A percentile compares a stretch with the other conserved stretches of the same genome.
phyloP scores from a whole-genome alignment of 2,797 vertebrate genomes.

The Tokudaia muenninki region DNA sequence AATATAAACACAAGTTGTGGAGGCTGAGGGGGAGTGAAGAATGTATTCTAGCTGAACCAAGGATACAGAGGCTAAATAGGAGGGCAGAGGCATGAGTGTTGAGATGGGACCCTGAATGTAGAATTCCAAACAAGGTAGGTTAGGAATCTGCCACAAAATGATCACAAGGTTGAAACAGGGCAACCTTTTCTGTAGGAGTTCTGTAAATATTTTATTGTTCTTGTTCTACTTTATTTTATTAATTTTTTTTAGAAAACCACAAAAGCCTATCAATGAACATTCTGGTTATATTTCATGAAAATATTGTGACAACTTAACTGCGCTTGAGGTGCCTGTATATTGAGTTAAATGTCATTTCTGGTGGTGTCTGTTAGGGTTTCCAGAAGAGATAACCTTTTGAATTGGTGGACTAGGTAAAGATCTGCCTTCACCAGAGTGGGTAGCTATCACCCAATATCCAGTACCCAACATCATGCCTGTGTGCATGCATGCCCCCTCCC shows the following conservation, averaged over 20 bases:
- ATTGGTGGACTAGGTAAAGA: not conserved
- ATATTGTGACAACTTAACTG: not conserved
- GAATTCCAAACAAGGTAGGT: not conserved
- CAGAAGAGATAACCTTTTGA: not conserved
- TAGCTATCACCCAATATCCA: not conserved
- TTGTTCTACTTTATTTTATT: not conserved
- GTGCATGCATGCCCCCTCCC: not conserved
- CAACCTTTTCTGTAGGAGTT: not conserved
- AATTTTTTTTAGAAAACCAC: not conserved
- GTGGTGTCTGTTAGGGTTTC: not conserved
- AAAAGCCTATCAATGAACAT: not conserved
- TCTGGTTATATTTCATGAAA: not conserved
- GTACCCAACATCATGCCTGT: not conserved
- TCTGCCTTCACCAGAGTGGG: not conserved
- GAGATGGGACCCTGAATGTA: not conserved
- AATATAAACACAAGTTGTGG: constrained; percentile 4
- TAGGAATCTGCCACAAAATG: not conserved
- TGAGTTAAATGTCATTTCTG: not conserved
- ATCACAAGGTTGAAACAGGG: not conserved
- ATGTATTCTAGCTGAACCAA: not conserved
- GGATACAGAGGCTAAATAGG: not conserved
- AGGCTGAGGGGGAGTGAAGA: not conserved
- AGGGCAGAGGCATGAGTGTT: not conserved
- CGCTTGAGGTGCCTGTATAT: not conserved
- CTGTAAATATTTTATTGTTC: not conserved